A percentile compares a stretch with the other conserved stretches of the same genome.
Evolutionary conservation across 2,113 vertebrate species (phyloP).

Genomic region (Brachirus orientalis): DNA sequence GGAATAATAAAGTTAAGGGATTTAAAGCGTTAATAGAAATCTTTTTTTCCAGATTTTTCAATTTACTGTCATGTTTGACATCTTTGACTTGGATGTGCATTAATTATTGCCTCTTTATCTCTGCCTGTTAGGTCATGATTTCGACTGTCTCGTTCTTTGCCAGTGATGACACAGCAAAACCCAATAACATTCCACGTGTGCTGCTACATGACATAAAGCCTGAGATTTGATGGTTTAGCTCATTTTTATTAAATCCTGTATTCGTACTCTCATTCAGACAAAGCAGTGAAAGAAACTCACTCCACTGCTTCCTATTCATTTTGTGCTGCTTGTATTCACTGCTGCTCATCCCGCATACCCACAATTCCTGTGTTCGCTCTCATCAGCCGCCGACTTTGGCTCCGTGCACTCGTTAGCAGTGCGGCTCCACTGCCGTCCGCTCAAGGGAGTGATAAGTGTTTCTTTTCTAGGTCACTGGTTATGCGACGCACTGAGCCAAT

Average conservation of each 20-base stretch:
- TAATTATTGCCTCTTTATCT: no score
- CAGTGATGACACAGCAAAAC: slow-evolving; percentile 6
- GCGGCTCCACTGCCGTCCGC: slow-evolving; percentile 59
- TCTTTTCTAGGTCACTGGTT: slow-evolving; percentile 84
- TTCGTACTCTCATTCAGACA: no score
- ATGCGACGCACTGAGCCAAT: slow-evolving; percentile 74
- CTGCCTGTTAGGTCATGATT: background rate
- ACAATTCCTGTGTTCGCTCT: slow-evolving; percentile 40
- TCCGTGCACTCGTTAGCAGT: slow-evolving; percentile 43
- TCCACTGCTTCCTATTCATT: background rate
- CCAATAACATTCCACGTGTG: background rate
- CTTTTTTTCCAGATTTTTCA: no score
- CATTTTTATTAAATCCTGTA: no score
- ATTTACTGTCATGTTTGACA: no score
- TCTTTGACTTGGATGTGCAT: background rate
- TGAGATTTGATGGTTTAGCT: no score
- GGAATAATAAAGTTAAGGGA: no score
- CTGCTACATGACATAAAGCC: background rate
- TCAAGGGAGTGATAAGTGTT: slow-evolving; percentile 80
- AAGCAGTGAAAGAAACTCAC: no score
- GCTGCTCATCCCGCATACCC: slow-evolving; percentile 23
- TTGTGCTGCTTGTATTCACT: background rate
- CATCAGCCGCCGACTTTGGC: slow-evolving; percentile 53
- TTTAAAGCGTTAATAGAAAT: no score
- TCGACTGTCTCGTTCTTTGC: background rate